Evolutionary conservation across 2,113 vertebrate species (phyloP), one percentile per base, ranked within the genome.

Genomic region (Synodontis membranacea): DNA sequence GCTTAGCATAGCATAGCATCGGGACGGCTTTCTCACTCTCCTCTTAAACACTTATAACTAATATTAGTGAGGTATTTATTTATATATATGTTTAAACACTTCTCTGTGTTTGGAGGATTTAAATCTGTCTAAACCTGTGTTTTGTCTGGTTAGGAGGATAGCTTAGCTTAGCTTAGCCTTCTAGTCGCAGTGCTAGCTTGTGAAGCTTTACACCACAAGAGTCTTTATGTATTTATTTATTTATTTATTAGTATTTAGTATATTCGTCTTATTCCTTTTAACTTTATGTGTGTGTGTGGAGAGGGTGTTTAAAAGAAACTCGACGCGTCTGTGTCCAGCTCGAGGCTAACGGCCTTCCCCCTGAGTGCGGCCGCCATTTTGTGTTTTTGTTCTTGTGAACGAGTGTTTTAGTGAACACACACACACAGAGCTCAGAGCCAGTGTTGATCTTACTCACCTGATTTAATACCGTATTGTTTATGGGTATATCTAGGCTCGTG

Each of bases 361-460:
- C n/a, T n/a, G n/a, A n/a, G 79, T 66, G 37, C 15, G 91, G 86
- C 89, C 95, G 95, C 95, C 95, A 96, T 96, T 96, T 96, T 96
- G 95, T 96, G 95, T 96, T 94, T 94, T 95, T 93, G 94, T 95
- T 94, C 93, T 92, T 87, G 91, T 92, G 88, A 87, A 66, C 66
- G 84, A 54, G 88, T 91, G 88, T 87, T 56, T 66, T 60, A 28
- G 44, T 60, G 44, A n/a, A n/a, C n/a, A n/a, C n/a, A n/a, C n/a
- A n/a, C n/a, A n/a, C n/a, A n/a, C 66, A 58, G 37, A 37, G n/a
- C 15, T 31, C 34, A n/a, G 39, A 17, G 48, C 39, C 10, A 4
- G 15, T 52, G 2, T 79, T 79, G 34, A 52, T 76, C 72, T 15
- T n/a, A n/a, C n/a, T n/a, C 17, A 34, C n/a, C 19, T 25, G 4